A percentile compares a stretch with the other conserved stretches of the same genome.
Conservation (phyloP, 2,888 invertebrate species). For the Tetanocera ferruginea region DNA sequence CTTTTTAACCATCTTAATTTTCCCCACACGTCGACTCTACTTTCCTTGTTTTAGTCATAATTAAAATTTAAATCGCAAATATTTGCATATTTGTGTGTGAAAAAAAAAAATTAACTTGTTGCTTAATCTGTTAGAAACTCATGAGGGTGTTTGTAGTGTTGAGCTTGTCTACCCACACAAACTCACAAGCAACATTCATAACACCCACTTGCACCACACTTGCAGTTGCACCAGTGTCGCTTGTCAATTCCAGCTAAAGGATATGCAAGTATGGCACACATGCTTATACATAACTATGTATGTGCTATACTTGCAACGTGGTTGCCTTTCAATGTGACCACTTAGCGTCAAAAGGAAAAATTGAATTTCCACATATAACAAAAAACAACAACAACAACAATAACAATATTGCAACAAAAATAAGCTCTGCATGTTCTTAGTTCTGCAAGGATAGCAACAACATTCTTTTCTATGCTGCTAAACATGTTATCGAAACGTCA, state of each 20-base stretch:
- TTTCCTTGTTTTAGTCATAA: neutral
- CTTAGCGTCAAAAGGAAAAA: conserved; percentile 34
- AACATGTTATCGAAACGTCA: conserved; percentile 21
- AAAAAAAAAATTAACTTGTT: conserved; percentile 28
- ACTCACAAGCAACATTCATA: neutral
- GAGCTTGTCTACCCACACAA: neutral
- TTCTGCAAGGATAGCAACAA: neutral
- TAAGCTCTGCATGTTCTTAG: neutral
- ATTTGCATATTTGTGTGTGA: neutral
- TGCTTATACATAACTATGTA: neutral
- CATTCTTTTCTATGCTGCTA: neutral
- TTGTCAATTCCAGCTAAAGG: neutral
- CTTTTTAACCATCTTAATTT: neutral
- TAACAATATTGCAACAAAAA: neutral
- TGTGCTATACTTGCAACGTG: conserved; percentile 9
- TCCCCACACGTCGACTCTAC: too few relatives aligned
- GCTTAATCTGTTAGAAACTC: conserved; percentile 27
- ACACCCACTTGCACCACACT: neutral
- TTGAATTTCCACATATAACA: conserved; percentile 14
- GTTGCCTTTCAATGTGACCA: conserved; percentile 35
- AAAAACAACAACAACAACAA: conserved; percentile 11
- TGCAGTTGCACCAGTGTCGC: neutral
- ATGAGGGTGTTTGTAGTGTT: conserved; percentile 12
- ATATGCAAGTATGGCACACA: neutral
- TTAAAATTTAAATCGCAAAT: conserved; percentile 30